phyloP scores from a whole-genome alignment of 2,797 vertebrate genomes.

The Sebastes steindachneri region DNA sequence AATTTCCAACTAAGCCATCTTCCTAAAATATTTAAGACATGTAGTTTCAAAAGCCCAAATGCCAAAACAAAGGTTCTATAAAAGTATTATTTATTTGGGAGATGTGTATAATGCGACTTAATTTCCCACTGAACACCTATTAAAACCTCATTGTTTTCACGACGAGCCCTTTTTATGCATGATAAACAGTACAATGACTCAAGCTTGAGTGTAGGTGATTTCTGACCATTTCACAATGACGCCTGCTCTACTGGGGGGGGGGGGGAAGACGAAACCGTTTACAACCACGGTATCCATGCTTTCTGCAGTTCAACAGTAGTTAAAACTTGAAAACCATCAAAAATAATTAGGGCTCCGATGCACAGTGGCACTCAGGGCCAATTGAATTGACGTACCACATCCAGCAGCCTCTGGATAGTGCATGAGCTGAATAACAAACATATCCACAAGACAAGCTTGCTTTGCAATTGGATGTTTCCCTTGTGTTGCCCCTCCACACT shows the following conservation, averaged over 20 bases:
- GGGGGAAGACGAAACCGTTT: slow-evolving; percentile 14
- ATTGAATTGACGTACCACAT: slow-evolving; percentile 82
- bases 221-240: slow-evolving; percentile 27
- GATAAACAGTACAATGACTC: slow-evolving; percentile 32
- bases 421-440: slow-evolving; percentile 85
- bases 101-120: background rate
- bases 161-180: background rate
- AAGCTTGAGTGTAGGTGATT: slow-evolving; percentile 18
- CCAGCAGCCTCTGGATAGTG: slow-evolving; percentile 78
- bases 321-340: slow-evolving; percentile 75
- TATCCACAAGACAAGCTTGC: slow-evolving; percentile 77
- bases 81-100: background rate
- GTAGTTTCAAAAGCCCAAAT: background rate
- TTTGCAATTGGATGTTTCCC: slow-evolving; percentile 74
- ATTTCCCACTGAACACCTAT: background rate
- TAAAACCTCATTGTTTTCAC: slow-evolving; percentile 7
- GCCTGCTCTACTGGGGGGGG: background rate
- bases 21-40: background rate
- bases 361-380: slow-evolving; percentile 78
- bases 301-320: slow-evolving; percentile 64
- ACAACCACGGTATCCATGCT: slow-evolving; percentile 28
- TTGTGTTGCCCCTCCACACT: slow-evolving; percentile 60
- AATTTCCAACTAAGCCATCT: background rate
- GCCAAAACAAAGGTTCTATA: background rate
- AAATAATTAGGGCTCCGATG: slow-evolving; percentile 76